A percentile compares a stretch with the other conserved stretches of the same genome.
These are phyloP conservation scores for Orycteropus afer DNA, from an alignment of 2,113 vertebrate genomes.

Conservation along the genomic window DNA sequence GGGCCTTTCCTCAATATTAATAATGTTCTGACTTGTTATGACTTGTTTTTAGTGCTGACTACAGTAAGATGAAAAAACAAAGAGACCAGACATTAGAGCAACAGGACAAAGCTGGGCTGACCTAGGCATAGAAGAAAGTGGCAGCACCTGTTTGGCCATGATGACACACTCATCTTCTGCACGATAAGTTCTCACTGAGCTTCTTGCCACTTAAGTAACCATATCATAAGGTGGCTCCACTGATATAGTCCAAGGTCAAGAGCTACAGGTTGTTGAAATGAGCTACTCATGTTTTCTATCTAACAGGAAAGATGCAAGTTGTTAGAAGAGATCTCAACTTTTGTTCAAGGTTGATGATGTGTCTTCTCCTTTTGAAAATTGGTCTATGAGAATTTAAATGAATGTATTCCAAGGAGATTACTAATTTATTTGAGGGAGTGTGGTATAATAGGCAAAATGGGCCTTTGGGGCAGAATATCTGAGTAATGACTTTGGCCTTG, in stretches of 20 bases:
- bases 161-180: background rate
- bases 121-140: background rate
- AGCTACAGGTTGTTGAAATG: background rate
- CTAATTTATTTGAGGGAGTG: background rate
- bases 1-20: background rate
- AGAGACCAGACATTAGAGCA: background rate
- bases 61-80: background rate
- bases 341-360: background rate
- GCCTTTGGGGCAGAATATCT: background rate
- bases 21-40: background rate
- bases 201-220: background rate
- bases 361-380: background rate
- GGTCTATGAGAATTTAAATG: background rate
- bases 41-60: background rate
- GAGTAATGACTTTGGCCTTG: background rate
- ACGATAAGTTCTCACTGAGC: background rate
- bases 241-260: background rate
- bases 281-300: background rate
- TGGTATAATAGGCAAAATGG: background rate
- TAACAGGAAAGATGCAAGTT: background rate
- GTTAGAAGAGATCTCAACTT: background rate
- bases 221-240: background rate
- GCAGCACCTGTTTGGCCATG: background rate
- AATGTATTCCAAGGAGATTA: background rate
- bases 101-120: background rate